phyloP scores from a whole-genome alignment of 2,888 invertebrate species.

The Temnothorax unifasciatus region DNA sequence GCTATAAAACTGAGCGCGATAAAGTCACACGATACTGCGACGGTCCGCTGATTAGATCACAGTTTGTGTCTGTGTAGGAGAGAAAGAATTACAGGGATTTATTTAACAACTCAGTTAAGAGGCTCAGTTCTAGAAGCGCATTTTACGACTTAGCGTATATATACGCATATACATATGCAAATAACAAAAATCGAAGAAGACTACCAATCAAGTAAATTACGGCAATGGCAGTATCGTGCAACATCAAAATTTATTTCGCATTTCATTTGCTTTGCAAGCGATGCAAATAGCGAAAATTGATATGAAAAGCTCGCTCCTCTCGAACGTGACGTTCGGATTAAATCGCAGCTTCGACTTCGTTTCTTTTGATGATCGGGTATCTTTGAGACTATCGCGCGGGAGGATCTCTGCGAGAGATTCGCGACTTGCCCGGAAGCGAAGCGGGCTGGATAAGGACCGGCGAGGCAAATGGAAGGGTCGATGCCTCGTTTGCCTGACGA shows the following conservation, averaged over 20 bases:
- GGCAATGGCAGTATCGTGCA: not conserved
- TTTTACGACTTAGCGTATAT: slow-evolving; percentile 6
- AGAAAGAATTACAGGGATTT: not conserved
- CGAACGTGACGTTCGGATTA: slow-evolving; percentile 46
- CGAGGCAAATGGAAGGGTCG: slow-evolving; percentile 25
- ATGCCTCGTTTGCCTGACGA: slow-evolving; percentile 66
- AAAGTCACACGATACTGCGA: slow-evolving; percentile 16
- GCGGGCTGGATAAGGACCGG: slow-evolving; percentile 25
- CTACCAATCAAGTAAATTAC: not conserved
- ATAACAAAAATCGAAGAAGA: not conserved
- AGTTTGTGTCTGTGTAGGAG: not conserved
- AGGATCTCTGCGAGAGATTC: slow-evolving; percentile 36
- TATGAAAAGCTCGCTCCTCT: not conserved
- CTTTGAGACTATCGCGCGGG: slow-evolving; percentile 42
- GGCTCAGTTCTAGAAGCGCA: not conserved
- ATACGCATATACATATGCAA: not conserved
- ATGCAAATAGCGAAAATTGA: slow-evolving; percentile 6
- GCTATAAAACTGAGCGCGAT: slow-evolving; percentile 11
- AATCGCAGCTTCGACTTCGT: slow-evolving; percentile 56
- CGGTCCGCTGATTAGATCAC: slow-evolving; percentile 16
- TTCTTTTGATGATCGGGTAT: slow-evolving; percentile 57
- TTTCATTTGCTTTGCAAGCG: not conserved
- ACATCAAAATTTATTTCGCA: slow-evolving; percentile 26
- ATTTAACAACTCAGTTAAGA: slow-evolving; percentile 1
- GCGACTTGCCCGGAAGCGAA: slow-evolving; percentile 37